phyloP scores from a whole-genome alignment of 2,113 vertebrate genomes.

The Ellobius talpinus region DNA sequence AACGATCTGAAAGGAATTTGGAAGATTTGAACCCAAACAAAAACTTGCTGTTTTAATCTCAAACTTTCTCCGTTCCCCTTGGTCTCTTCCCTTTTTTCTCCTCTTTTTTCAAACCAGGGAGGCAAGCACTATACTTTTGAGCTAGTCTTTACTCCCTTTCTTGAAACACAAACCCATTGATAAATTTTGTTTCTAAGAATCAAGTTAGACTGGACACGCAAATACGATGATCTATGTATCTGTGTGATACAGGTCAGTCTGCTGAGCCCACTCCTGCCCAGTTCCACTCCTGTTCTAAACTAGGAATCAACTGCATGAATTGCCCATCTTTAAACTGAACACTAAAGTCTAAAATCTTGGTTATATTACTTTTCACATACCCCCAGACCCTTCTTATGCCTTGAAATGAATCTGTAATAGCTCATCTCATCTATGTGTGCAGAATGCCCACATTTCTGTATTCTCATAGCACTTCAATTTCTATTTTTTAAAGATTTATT shows the following conservation, averaged over 20 bases:
- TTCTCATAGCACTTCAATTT: not conserved
- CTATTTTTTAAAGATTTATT: conserved; percentile 45
- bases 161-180: not conserved
- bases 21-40: conserved; percentile 39
- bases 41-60: not conserved
- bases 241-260: not conserved
- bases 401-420: conserved; percentile 33
- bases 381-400: conserved; percentile 3
- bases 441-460: conserved; percentile 23
- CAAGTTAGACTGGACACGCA: not conserved
- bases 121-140: not conserved
- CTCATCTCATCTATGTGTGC: not conserved
- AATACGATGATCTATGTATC: not conserved
- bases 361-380: conserved; percentile 35
- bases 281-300: conserved; percentile 17
- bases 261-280: not conserved
- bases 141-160: not conserved
- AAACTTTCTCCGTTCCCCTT: not conserved
- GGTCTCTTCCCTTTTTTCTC: not conserved
- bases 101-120: not conserved
- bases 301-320: conserved; percentile 1
- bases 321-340: conserved; percentile 38
- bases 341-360: conserved; percentile 41
- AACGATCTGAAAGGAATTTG: conserved; percentile 89
- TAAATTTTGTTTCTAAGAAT: not conserved